Base-by-base conservation (phyloP, 2,888 invertebrate species). In the Melinaea marsaeus region DNA sequence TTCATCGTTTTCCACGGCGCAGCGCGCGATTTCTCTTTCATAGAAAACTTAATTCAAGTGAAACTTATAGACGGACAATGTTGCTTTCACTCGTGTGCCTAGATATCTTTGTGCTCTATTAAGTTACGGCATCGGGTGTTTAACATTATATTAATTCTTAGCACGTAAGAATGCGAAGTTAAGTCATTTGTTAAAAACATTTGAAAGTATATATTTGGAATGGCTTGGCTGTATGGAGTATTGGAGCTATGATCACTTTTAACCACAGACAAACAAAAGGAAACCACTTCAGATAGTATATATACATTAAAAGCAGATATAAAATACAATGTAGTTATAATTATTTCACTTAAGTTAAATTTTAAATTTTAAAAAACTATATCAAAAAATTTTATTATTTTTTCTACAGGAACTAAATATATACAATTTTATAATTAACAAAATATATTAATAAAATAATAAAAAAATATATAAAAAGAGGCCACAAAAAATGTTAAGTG, bases 31-130 rank as follows among this genome's bases (percentile, higher is more conserved):
- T 86, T 88, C 87, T 85, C 82, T 84, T 85, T 83, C 83, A 70
- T 75, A 78, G 78, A 83, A 79, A 84, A 80, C 79, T 80, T 77
- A 69, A 74, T 70, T 72, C 71, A 67, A 81, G 84, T 80, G 81
- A 85, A 86, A 85, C 82, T 74, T 71, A 66, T 78, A 70, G 75
- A 76, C 80, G 80, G 81, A 80, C 81, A 83, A 83, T 81, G 69
- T 71, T 64, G 79, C 80, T 87, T 87, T 86, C 81, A 78, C 81
- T 80, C 69, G 71, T 71, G 70, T 62, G 61, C 58, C 56, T 57
- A 37, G 60, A 34, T 47, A 57, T 65, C 55, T 60, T 63, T 63
- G 59, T 59, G 55, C 60, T 63, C 57, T 48, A 55, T 58, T 55
- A 47, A 63, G 61, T 60, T 60, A 57, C 61, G 48, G 37, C 60